A percentile compares a stretch with the other conserved stretches of the same genome.
phyloP scores from a whole-genome alignment of 1,140 invertebrate species.

The Ylistrum balloti region DNA sequence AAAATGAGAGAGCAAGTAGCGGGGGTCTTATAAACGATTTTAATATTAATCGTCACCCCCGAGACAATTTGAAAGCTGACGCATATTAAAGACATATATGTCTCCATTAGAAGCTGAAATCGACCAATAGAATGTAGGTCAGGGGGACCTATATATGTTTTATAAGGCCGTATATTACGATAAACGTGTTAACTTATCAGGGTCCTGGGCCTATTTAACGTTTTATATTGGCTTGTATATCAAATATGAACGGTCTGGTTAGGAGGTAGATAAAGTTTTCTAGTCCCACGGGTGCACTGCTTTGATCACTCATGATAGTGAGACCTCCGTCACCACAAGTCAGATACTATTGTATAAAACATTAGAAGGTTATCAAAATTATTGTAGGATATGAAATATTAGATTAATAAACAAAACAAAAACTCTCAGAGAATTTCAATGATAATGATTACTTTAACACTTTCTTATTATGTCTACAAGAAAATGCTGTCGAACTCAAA shows the following conservation, averaged over 20 bases:
- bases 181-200: neutral
- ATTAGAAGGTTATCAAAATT: too few species aligned
- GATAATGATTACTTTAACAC: too few species aligned
- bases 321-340: too few species aligned
- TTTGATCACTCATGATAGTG: neutral
- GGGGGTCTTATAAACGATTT: neutral
- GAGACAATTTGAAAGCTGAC: neutral
- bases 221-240: constrained; percentile 4
- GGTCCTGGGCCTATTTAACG: neutral
- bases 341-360: too few species aligned
- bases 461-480: too few species aligned
- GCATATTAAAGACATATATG: neutral
- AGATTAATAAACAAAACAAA: too few species aligned
- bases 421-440: too few species aligned
- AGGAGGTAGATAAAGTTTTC: neutral
- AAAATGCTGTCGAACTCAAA: too few species aligned
- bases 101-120: neutral
- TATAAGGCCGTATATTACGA: constrained; percentile 27
- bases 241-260: neutral
- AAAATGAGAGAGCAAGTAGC: too few species aligned
- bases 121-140: neutral
- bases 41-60: neutral
- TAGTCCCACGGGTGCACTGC: neutral
- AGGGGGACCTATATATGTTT: neutral
- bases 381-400: too few species aligned